Base-by-base conservation (phyloP, 30 jellyfish, hydroid and myxozoan species). In the Aurelia sp. region DNA sequence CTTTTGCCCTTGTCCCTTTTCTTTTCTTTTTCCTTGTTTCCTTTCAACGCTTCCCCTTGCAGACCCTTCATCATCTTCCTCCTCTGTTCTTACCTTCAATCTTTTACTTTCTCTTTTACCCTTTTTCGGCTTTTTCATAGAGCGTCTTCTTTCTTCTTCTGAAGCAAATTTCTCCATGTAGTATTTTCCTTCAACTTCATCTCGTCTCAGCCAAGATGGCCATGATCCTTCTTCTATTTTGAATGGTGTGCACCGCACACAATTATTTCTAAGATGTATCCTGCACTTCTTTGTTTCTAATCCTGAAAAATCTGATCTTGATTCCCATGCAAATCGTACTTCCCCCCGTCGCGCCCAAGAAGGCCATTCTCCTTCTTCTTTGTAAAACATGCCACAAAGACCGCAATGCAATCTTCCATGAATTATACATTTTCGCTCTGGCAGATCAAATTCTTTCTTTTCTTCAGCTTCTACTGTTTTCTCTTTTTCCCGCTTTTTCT, bases 291-390 rank as follows among this genome's bases (percentile, higher is more conserved):
- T 82, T 10, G 91, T 81, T 18, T 61, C 22, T 44, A 31, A 16
- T 16, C 8, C 24, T 10, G 60, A 22, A 4, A 44, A 44, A 67
- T 57, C 24, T 65, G 55, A 30, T 40, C 11, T 57, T 5, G 40
- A 41, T 51, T 81, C 91, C 83, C 84, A 81, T 4, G 22, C 19
- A 55, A 13, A 68, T 20, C 33, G 91, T 4, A 81, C 91, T 68
- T 81, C 91, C 30, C 91, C 91, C 8, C 91, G 63, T 52, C 91
- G 68, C 31, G 91, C 84, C 83, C 91, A 69, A 13, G 82, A n/a
- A 11, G 91, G 91, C 91, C 91, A 81, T 81, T 70, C 55, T 8
- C 91, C 84, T 18, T 69, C 91, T 7, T 13, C 51, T 63, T 24
- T 79, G 10, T 61, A 79, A 48, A 79, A 79, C 0, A 79, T 50